phyloP scores from a whole-genome alignment of 2,113 vertebrate species.

The Tyrannus savana region DNA sequence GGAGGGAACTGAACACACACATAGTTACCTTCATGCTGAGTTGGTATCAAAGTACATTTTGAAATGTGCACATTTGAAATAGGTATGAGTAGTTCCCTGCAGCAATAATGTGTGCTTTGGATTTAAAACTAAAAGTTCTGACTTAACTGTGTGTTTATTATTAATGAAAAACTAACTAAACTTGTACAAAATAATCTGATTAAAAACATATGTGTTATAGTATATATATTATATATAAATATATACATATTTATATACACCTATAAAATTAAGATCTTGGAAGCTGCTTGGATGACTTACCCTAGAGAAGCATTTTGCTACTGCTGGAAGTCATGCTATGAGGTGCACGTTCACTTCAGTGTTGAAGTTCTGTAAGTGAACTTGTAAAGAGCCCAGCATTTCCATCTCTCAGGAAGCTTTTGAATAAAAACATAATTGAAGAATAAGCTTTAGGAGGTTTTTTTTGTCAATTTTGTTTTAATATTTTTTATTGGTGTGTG shows the following conservation, averaged over 20 bases:
- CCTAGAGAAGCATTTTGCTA: neutral
- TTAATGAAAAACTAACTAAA: neutral
- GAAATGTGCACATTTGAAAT: neutral
- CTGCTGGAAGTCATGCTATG: neutral
- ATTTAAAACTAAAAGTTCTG: neutral
- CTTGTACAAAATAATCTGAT: neutral
- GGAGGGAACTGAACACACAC: neutral
- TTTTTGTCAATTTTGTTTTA: neutral
- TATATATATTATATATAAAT: neutral
- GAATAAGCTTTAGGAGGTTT: neutral
- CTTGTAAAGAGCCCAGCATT: neutral
- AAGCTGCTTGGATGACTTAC: neutral
- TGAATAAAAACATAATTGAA: neutral
- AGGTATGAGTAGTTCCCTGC: neutral
- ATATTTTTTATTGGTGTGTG: neutral
- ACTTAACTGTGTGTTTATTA: neutral
- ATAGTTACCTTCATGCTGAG: neutral
- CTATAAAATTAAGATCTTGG: neutral
- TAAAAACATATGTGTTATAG: neutral
- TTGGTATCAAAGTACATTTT: neutral
- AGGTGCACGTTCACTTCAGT: rapidly evolving
- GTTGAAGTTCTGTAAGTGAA: neutral
- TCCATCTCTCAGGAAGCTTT: neutral
- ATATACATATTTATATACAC: neutral
- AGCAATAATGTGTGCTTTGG: neutral